Percentiles rank a stretch among this genome's conserved stretches.
phyloP scores from a whole-genome alignment of 1,140 invertebrate species.

The Cheumatopsyche charites region DNA sequence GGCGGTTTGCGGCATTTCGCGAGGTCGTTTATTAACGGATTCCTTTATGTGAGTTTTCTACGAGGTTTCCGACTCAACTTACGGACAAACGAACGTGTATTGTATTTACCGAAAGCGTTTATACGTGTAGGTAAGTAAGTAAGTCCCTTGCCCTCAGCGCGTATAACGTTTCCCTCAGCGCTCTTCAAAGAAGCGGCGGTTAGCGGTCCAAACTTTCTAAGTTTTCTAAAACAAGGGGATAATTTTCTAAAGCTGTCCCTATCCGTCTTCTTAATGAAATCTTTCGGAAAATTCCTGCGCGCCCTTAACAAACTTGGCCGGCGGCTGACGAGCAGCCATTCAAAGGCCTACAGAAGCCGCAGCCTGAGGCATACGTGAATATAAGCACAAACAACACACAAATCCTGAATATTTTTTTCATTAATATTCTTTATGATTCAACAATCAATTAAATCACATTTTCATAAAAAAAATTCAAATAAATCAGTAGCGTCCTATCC shows the following conservation, averaged over 20 bases:
- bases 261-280: constrained; percentile 48
- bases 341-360: constrained; percentile 16
- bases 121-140: too few relatives aligned
- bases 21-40: constrained; percentile 24
- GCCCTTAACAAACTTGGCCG: constrained; percentile 43
- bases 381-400: too few relatives aligned
- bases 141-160: constrained; percentile 5
- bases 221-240: constrained; percentile 48
- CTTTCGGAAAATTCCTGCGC: constrained; percentile 46
- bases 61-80: constrained; percentile 4
- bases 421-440: too few relatives aligned
- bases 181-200: constrained; percentile 44
- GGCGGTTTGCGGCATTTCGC: neutral
- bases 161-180: constrained; percentile 36
- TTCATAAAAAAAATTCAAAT: too few relatives aligned
- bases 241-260: constrained; percentile 47
- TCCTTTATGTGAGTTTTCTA: constrained; percentile 15
- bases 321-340: constrained; percentile 29
- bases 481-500: too few relatives aligned
- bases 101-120: neutral
- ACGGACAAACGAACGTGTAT: neutral
- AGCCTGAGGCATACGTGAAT: neutral
- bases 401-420: too few relatives aligned
- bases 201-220: constrained; percentile 41
- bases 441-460: too few relatives aligned